Percentiles rank a stretch among this genome's conserved stretches.
Conservation (phyloP, 2,888 invertebrate genomes). For the Ernsta delagoae region DNA sequence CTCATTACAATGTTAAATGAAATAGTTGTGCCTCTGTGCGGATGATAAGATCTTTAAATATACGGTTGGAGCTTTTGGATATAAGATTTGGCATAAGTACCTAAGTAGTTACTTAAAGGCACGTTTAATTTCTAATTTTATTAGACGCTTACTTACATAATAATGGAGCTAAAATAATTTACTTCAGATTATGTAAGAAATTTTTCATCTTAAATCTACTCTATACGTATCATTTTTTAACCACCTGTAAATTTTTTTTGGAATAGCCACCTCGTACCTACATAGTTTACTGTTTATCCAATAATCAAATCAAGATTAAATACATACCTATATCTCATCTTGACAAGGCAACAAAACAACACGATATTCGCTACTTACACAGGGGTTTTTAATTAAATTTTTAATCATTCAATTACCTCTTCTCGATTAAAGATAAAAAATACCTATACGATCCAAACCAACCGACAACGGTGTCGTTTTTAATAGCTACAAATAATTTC, state of each 20-base stretch:
- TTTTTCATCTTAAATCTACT: no score
- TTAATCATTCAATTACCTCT: conserved; percentile 24
- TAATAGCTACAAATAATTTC: conserved; percentile 36
- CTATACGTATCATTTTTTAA: no score
- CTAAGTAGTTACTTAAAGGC: no score
- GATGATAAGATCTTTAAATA: conserved; percentile 35
- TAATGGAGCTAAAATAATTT: no score
- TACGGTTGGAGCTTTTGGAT: conserved; percentile 28
- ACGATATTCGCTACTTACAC: conserved; percentile 8
- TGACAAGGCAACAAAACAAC: not conserved
- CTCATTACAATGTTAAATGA: conserved; percentile 70
- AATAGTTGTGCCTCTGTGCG: conserved; percentile 53
- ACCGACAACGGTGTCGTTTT: conserved; percentile 28
- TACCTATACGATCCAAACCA: not conserved
- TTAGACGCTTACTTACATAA: no score
- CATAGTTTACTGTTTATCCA: not conserved
- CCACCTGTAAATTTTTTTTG: no score
- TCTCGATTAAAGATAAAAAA: conserved; percentile 22
- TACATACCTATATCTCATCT: not conserved
- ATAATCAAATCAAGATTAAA: not conserved
- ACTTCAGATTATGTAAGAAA: no score
- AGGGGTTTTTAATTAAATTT: conserved; percentile 43
- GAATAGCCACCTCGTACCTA: no score
- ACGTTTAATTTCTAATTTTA: not conserved
- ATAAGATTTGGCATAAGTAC: conserved; percentile 16